Conservation (phyloP, 2,113 vertebrate genomes). For the Zosterops hypoxanthus region DNA sequence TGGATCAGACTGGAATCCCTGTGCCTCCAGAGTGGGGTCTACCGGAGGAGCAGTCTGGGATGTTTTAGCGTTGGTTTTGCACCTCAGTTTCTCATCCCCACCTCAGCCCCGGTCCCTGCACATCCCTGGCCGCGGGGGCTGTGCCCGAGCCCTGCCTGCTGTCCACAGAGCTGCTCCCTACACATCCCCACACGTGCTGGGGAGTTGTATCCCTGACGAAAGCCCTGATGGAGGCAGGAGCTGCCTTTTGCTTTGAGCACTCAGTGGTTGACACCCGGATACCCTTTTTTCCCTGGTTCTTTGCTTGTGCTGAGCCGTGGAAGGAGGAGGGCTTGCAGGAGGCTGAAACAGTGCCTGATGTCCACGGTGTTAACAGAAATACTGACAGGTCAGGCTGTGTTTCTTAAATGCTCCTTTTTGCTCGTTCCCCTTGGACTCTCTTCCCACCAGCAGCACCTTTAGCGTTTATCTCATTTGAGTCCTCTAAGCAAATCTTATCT, state of each 20-base stretch:
- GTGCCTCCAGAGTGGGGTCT: background rate
- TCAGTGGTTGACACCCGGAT: background rate
- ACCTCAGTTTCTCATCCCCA: rapidly evolving
- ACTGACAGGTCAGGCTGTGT: slow-evolving; percentile 52
- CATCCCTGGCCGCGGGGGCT: rapidly evolving
- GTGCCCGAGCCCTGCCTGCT: background rate
- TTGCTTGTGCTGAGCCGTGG: background rate
- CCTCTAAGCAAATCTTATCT: slow-evolving; percentile 72
- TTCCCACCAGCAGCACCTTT: slow-evolving; percentile 69
- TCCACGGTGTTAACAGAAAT: slow-evolving; percentile 62
- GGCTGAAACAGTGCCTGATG: background rate
- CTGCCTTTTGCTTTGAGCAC: background rate
- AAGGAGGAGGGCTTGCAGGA: background rate
- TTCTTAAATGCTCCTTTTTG: slow-evolving; percentile 52
- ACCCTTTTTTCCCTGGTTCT: background rate
- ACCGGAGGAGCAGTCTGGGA: background rate
- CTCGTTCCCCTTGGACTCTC: background rate
- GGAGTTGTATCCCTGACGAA: background rate
- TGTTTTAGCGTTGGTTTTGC: rapidly evolving
- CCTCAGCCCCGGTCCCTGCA: rapidly evolving
- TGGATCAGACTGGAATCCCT: background rate
- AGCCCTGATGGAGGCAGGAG: background rate
- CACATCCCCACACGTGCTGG: rapidly evolving
- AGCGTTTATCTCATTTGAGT: slow-evolving; percentile 70
- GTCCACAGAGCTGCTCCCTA: background rate